phyloP scores from a whole-genome alignment of 2,888 invertebrate genomes.

The Dione vanillae region DNA sequence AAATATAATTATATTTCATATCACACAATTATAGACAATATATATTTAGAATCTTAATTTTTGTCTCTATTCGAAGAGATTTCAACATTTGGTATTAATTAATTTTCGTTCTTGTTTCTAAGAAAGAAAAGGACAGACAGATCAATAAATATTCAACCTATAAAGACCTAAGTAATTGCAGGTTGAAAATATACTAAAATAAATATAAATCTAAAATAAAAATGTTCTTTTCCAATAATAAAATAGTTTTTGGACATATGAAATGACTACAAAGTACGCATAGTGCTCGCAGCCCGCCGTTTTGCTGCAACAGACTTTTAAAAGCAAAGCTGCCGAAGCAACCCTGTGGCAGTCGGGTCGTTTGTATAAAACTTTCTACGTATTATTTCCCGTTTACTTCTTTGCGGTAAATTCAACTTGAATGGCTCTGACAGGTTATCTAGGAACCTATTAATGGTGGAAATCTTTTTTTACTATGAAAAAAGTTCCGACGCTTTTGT shows the following conservation, averaged over 20 bases:
- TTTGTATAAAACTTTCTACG: conserved; percentile 67
- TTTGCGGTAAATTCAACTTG: conserved; percentile 46
- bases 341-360: conserved; percentile 64
- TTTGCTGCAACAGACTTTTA: conserved; percentile 62
- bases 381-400: conserved; percentile 48
- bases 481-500: conserved; percentile 35
- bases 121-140: no score
- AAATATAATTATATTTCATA: no score
- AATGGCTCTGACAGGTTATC: conserved; percentile 52
- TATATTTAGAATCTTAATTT: no score
- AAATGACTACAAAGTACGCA: conserved; percentile 5
- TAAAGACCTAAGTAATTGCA: no score
- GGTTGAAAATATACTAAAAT: no score
- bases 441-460: conserved; percentile 49
- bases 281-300: conserved; percentile 30
- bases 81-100: no score
- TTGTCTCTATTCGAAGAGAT: no score
- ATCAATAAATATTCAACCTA: no score
- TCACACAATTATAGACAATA: no score
- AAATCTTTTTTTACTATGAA: conserved; percentile 42
- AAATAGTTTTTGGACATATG: neutral
- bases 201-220: neutral
- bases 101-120: no score
- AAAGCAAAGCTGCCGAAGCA: conserved; percentile 60
- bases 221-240: neutral